Base-by-base conservation (phyloP, 1,140 invertebrate genomes). In the Anoplolepis gracilipes region DNA sequence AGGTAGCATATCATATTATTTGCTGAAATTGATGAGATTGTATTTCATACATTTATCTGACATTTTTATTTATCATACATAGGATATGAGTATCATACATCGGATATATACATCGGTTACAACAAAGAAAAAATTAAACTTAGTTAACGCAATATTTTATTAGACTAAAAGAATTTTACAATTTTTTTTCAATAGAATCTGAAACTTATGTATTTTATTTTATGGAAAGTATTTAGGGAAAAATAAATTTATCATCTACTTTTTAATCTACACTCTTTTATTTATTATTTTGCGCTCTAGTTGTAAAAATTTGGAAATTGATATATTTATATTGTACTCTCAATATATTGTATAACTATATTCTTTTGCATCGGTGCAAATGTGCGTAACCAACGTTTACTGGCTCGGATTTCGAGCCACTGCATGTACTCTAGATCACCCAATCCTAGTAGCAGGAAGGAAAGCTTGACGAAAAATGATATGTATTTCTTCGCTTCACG, bases 381-480 rank as follows among this genome's bases (percentile, higher is more conserved):
- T 81, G 22, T 3, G 78, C 49, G 65, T 59, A 72, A 81, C 65
- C 30, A n/a, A 72, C 25, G 30, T 4, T 73, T 55, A 22, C 53
- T 82, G 13, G 53, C 67, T 82, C 67, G 11, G 25, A 82, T 82
- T 82, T 82, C 67, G 67, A 82, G 53, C 53, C 39, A 67, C 22
- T 39, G 36, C 36, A 13, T 28, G 25, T 22, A 30, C 36, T 22
- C 36, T 22, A 25, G 39, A 82, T 8, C 77, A 49, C 8, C 13
- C 33, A 22, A 36, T 72, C 22, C 11, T 46, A 33, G 42, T 53
- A 82, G 72, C 1, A 77, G 85, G 87, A 88, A 90, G 75, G 85
- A 85, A 84, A 89, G 85, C 87, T 89, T 55, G 87, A 78, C 72
- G 88, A 88, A 89, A 89, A 84, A 88, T 85, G 92, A 92, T 92